Base-by-base conservation (phyloP, 2,888 invertebrate genomes). In the Drosophila neonasuta region DNA sequence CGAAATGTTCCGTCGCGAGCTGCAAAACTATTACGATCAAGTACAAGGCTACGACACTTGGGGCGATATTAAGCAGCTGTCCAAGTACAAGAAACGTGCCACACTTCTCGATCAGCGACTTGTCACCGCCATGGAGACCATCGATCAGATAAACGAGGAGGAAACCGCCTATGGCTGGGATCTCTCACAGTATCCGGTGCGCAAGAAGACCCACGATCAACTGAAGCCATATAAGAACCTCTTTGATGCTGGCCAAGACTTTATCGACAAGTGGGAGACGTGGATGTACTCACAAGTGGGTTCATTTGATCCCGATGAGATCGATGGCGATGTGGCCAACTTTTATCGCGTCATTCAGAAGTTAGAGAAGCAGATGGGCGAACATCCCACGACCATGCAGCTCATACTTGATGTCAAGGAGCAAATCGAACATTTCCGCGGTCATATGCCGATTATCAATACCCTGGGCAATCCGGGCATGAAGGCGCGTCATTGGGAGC, bases 391-490 rank as follows among this genome's bases (percentile, higher is more conserved):
- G 0, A 94, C 97, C 0, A 93, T 93, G 88, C 93, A 94, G 68
- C 93, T 98, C 32, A 96, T 97, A 13, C 81, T 83, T 55, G 92
- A 93, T 74, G 92, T 93, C 36, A 89, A 88, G 56, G 79, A 92
- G 89, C 92, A 93, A 90, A 96, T 98, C 77, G 98, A 98, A 81
- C 94, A 94, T 3, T 98, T 99, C 91, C 95, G 95, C 75, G 93
- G 94, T n/a, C 93, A 96, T 82, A 92, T 98, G 94, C 97, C 98
- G 0, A 95, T 98, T n/a, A 95, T 99, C 41, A 94, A 95, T 89
- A 98, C 97, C 0, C 91, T 99, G 17, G 98, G 98, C 48, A 99
- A 99, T 92, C 98, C 98, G 0, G 98, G 97, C 56, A 94, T 99
- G 94, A 96, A 97, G 88, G 93, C 92, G 1, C 93, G 97, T 0